Conservation (phyloP, 2,113 vertebrate species). For the Egretta garzetta region DNA sequence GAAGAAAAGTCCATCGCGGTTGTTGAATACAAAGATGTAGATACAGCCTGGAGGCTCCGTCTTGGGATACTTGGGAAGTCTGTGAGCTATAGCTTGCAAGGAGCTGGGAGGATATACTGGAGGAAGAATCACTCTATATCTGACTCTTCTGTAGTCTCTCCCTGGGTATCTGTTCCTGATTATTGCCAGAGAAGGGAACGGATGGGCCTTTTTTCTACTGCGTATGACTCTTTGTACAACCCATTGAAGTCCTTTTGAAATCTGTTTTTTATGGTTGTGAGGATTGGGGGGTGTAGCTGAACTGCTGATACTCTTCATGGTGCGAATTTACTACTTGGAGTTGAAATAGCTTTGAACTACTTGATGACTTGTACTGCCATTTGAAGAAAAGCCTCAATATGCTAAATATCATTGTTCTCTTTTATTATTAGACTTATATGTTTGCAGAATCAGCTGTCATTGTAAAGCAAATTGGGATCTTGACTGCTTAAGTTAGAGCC, state of each 20-base stretch:
- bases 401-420: constrained; percentile 1
- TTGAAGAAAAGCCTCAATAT: not conserved
- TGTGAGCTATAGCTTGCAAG: not conserved
- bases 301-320: not conserved
- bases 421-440: not conserved
- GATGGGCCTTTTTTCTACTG: not conserved
- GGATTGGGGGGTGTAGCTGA: not conserved
- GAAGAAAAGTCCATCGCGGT: not conserved
- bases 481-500: not conserved
- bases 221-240: not conserved
- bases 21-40: not conserved
- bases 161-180: not conserved
- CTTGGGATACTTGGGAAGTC: not conserved
- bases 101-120: not conserved
- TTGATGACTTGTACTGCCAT: not conserved
- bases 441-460: constrained; percentile 1
- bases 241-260: not conserved
- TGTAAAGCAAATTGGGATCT: not conserved
- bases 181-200: not conserved
- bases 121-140: not conserved
- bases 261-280: not conserved
- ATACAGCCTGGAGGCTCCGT: not conserved
- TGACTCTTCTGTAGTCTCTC: not conserved
- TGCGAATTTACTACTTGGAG: not conserved
- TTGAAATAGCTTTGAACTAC: not conserved